Conservation (phyloP, 1,140 invertebrate species). For the Bombyx mandarina region DNA sequence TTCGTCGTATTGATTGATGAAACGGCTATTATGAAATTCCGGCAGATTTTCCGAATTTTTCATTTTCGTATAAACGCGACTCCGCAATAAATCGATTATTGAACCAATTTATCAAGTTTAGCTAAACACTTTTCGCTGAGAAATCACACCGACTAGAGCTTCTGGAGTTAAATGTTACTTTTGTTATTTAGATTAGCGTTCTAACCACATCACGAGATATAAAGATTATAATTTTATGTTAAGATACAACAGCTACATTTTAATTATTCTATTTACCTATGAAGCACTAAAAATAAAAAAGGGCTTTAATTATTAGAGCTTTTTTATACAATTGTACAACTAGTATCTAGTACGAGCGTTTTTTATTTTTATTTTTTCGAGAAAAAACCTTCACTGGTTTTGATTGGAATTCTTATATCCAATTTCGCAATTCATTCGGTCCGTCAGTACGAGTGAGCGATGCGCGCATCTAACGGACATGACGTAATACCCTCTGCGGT, state of each 20-base stretch:
- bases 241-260: too few relatives aligned
- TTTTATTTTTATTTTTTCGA: constrained; percentile 17
- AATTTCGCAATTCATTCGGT: constrained; percentile 66
- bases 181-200: constrained; percentile 40
- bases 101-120: constrained; percentile 50
- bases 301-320: too few relatives aligned
- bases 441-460: constrained; percentile 58
- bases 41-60: constrained; percentile 57
- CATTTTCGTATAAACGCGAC: constrained; percentile 46
- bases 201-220: constrained; percentile 18
- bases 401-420: constrained; percentile 18
- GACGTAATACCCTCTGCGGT: constrained; percentile 24
- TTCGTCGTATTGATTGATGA: constrained; percentile 59
- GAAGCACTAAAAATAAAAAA: too few relatives aligned
- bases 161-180: constrained; percentile 31
- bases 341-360: constrained; percentile 12
- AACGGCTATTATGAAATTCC: constrained; percentile 53
- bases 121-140: constrained; percentile 43
- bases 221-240: not conserved
- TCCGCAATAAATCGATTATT: constrained; percentile 50
- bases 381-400: too few relatives aligned
- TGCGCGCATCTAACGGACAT: constrained; percentile 39
- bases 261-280: too few relatives aligned
- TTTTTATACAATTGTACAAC: too few relatives aligned
- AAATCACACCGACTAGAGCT: constrained; percentile 20